phyloP scores from a whole-genome alignment of 2,113 vertebrate species.

The Nematolebias whitei region DNA sequence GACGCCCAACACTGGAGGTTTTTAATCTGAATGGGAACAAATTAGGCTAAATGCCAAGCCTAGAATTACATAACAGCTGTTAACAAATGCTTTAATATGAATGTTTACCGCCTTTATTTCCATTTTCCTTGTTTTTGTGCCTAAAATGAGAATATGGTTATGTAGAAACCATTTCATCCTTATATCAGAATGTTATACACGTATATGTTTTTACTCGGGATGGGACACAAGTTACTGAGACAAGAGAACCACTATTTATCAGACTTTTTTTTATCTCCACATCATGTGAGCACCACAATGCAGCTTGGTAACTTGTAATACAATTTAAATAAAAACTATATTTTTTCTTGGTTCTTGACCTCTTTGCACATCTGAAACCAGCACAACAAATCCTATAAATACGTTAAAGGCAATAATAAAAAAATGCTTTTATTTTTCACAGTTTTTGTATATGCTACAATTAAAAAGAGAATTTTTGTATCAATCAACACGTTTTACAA shows the following conservation, averaged over 20 bases:
- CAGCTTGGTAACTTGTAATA: background rate
- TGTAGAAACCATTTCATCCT: too few relatives aligned
- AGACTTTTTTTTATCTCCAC: slow-evolving; percentile 1
- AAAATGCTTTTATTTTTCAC: background rate
- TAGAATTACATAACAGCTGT: background rate
- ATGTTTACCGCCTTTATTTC: background rate
- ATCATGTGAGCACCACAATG: background rate
- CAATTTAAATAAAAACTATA: background rate
- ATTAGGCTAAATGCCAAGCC: background rate
- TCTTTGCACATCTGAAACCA: background rate
- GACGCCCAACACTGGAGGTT: background rate
- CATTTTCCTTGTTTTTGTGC: too few relatives aligned
- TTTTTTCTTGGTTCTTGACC: background rate
- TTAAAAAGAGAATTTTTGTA: too few relatives aligned
- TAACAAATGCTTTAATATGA: background rate
- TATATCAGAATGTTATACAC: too few relatives aligned
- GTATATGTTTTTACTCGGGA: too few relatives aligned
- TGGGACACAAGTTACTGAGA: too few relatives aligned
- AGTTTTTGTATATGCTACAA: too few relatives aligned
- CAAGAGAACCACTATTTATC: too few relatives aligned
- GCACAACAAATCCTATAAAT: background rate
- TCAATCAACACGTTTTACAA: background rate
- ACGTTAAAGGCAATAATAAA: too few relatives aligned
- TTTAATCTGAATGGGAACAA: background rate
- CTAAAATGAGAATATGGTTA: too few relatives aligned